Evolutionary conservation across 1,140 invertebrate genomes (phyloP).

Genomic region (Caenorhabditis inopinata): DNA sequence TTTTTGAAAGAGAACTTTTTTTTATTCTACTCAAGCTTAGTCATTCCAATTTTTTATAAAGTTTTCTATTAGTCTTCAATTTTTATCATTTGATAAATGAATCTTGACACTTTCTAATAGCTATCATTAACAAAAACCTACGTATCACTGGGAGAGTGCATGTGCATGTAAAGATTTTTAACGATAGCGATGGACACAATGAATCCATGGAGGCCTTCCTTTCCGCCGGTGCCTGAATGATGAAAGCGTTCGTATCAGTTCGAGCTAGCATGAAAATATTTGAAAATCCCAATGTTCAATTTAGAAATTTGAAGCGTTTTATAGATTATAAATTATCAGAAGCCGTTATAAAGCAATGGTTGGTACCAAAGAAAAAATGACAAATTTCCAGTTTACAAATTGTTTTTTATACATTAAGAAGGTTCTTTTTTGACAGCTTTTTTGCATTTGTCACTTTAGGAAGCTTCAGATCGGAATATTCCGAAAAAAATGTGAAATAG

Average conservation of each 20-base stretch:
- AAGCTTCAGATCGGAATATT: no score
- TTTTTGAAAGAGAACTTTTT: neutral
- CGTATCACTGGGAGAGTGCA: constrained; percentile 65
- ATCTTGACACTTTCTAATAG: neutral
- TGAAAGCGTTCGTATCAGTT: neutral
- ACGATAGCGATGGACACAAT: constrained; percentile 65
- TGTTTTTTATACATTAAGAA: no score
- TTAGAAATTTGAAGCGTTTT: neutral
- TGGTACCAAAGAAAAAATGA: no score
- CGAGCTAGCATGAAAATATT: neutral
- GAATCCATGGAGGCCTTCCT: constrained; percentile 60
- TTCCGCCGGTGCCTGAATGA: neutral
- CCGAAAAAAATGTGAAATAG: no score
- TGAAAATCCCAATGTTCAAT: neutral
- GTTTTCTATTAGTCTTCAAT: no score
- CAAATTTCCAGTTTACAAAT: no score
- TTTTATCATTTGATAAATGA: no score
- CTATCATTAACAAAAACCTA: constrained; percentile 31
- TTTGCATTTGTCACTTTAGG: no score
- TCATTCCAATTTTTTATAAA: no score
- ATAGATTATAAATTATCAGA: no score
- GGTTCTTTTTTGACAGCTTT: no score
- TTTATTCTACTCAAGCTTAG: neutral
- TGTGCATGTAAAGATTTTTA: constrained; percentile 65
- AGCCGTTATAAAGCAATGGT: no score